These are phyloP conservation scores for Apodemus speciosus DNA, from an alignment of 2,113 vertebrate genomes.

Conservation along the genomic window DNA sequence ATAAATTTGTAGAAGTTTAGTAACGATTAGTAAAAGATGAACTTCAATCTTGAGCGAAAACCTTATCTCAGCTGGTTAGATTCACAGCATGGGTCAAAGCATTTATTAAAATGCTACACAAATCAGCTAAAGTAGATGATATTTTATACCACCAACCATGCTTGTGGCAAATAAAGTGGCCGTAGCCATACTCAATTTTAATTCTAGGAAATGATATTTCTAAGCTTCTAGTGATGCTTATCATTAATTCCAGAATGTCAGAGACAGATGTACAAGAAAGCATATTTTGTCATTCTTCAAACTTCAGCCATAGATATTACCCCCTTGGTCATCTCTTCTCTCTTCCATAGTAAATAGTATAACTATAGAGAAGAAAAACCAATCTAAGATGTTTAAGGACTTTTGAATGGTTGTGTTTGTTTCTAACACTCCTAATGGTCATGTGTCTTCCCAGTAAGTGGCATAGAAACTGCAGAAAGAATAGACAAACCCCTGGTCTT, in stretches of 20 bases:
- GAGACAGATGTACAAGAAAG: neutral
- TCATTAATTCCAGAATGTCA: conserved; percentile 33
- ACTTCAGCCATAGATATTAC: neutral
- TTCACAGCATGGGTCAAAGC: conserved; percentile 25
- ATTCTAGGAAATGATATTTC: conserved; percentile 47
- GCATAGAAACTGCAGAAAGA: neutral
- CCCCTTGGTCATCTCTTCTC: neutral
- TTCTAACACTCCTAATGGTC: neutral
- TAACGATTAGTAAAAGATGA: conserved; percentile 32
- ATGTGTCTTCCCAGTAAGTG: neutral
- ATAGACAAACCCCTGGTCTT: neutral
- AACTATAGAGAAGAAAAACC: neutral
- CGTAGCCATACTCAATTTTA: conserved; percentile 18
- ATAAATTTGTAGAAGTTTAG: conserved; percentile 44
- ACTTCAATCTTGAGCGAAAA: neutral
- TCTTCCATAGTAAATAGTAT: neutral
- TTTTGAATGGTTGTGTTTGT: neutral
- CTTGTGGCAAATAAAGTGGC: conserved; percentile 63
- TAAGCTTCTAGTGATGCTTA: conserved; percentile 58
- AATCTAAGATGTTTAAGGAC: neutral
- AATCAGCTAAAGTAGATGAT: conserved; percentile 39
- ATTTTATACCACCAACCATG: conserved; percentile 50
- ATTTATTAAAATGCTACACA: conserved; percentile 50
- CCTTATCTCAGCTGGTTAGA: conserved; percentile 59
- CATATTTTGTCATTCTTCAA: neutral